Evolutionary conservation across 2,113 vertebrate species (phyloP), one percentile per base, ranked within the genome.

Genomic region (Anguilla rostrata): DNA sequence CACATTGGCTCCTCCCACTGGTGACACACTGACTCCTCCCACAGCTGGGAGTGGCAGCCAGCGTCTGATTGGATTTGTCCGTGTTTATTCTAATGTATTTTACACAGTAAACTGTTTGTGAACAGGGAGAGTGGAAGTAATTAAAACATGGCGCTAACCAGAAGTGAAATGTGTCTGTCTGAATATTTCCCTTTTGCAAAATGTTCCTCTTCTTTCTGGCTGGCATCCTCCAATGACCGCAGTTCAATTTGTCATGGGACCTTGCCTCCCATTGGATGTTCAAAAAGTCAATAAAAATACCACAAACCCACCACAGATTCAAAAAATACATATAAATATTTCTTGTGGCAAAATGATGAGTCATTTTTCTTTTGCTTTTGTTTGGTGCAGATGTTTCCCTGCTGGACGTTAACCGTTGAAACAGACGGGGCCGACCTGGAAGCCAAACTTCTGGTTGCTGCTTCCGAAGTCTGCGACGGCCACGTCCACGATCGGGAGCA

Each of bases 381-480:
- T 88, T 87, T 83, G 88, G 84, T 81, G 9, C 83, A 90, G 78
- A 84, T 90, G 86, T 88, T 86, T 86, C 83, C 87, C 63, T 41
- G n/a, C 3, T 5, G 71, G 82, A 56, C 15, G 81, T 96, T 96
- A 98, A 90, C 97, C 95, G 57, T 89, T 93, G 89, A 98, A 99
- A 93, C 98, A 99, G 11, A 99, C 96, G 0, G 94, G 96, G 57
- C 98, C 98, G 39, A 98, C 93, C 90, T 98, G 93, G 90, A 99
- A 99, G 83, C 97, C 98, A 57, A 98, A 99, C 92, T 99, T 99
- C 90, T 99, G 98, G 92, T 95, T 96, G 88, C 86, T 90, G 66
- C 92, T 94, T 56, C 98, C 98, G 16, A 98, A 98, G 92, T 98
- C 98, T 2, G 83, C 20, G 0, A 96, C 90, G 0, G 97, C 96